Conservation (phyloP, 2,113 vertebrate genomes). For the Ammospiza nelsoni region DNA sequence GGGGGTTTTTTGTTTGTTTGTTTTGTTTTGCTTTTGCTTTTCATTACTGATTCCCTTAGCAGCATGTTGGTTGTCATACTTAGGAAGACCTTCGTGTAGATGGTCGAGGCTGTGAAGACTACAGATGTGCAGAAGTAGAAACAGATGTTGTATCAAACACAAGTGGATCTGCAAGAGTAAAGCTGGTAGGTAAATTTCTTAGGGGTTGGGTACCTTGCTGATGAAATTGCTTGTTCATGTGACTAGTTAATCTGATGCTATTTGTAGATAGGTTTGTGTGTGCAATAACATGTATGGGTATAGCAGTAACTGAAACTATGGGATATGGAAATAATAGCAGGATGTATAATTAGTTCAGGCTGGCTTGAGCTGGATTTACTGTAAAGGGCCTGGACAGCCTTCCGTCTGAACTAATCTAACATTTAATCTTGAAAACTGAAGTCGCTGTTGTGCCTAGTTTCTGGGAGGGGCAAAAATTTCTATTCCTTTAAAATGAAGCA, state of each 20-base stretch:
- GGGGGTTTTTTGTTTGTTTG: background rate
- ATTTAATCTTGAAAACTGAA: background rate
- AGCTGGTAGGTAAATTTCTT: constrained; percentile 81
- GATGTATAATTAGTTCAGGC: background rate
- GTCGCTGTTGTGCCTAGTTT: background rate
- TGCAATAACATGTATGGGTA: background rate
- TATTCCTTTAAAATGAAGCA: background rate
- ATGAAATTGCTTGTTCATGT: background rate
- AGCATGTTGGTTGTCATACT: background rate
- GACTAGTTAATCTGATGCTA: background rate
- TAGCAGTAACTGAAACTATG: background rate
- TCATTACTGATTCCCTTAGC: background rate
- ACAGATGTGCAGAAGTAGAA: constrained; percentile 92
- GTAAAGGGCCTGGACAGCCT: background rate
- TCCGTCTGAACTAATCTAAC: background rate
- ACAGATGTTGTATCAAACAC: constrained; percentile 97
- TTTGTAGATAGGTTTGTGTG: background rate
- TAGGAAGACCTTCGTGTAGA: constrained; percentile 95
- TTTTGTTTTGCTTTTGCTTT: background rate
- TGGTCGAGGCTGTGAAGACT: constrained; percentile 94
- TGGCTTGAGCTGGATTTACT: background rate
- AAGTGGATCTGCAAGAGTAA: constrained; percentile 93
- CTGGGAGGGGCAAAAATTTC: background rate
- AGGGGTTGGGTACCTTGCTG: background rate
- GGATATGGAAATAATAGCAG: background rate